Evolutionary conservation across 2,888 invertebrate genomes (phyloP), one percentile per base, ranked within the genome.

Genomic region (Chesias legatella): DNA sequence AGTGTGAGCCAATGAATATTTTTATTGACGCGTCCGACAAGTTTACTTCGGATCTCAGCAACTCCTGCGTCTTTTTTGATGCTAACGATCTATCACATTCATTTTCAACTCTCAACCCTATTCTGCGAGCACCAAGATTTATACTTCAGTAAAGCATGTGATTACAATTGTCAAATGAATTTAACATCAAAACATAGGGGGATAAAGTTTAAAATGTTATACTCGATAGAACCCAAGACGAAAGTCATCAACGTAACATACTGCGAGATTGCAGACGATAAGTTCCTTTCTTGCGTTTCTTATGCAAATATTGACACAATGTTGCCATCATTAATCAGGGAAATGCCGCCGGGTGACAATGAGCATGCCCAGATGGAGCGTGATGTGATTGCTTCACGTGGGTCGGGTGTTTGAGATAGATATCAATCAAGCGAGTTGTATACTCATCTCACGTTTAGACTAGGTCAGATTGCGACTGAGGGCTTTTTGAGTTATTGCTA

Each of bases 251-350:
- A 72, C 54, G 68, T 65, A 66, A 63, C 46, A 26, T 47, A 22
- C 25, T 29, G 59, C 69, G 79, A 86, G 83, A 66, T 70, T 73
- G 73, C 67, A 72, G 66, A 66, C 67, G 79, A 83, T 83, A 83
- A 73, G 74, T 74, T 74, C 66, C 69, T 78, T 76, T 77, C 82
- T 75, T 73, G 75, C 76, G 71, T 82, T 88, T 88, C 88, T 84
- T 85, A 88, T 88, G 86, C 88, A 85, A 88, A 88, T 88, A 86
- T 86, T 86, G 79, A 80, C 68, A 78, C 79, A 83, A 71, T 80
- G 81, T 79, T 73, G 65, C 68, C 60, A 68, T 79, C 86, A 88
- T 88, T 86, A 86, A 88, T 88, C 88, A 86, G 66, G 57, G 57
- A 67, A 71, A 74, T 72, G 71, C 61, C 69, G 67, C 63, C 72